Evolutionary conservation across 2,888 invertebrate genomes (phyloP), one percentile per base, ranked within the genome.

Genomic region (Drosophila subsilvestris): DNA sequence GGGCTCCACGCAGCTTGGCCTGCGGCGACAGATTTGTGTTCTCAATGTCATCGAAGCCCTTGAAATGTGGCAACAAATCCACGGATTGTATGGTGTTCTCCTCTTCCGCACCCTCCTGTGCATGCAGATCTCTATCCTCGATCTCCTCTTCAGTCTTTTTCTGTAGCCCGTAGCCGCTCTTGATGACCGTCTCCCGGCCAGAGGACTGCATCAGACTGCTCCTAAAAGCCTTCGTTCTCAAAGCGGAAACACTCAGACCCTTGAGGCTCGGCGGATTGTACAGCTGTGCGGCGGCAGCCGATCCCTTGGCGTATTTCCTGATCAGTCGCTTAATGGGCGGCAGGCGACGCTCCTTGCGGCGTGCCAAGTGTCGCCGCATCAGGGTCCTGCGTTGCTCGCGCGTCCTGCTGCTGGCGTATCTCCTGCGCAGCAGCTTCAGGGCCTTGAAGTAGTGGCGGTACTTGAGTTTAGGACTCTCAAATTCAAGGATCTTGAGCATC

Each of bases 241-340:
- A 50, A 3, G 79, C 74, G 1, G 74, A 62, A 0, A 83, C 79
- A 47, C 82, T 87, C 5, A 90, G 62, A 1, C 76, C 75, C 72
- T 86, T 90, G 3, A 90, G 75, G 5, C 89, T 78, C 32, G 75
- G 66, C 0, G 88, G 89, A 79, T 75, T 86, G 10, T 57, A 51
- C 1, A 56, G 32, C 9, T 25, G 25, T 7, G 50, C 4, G 48
- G 62, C 32, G 5, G 50, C 43, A 2, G 48, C 12, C 20, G 57
- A 22, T 22, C 8, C 37, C n/a, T 37, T 5, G 37, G 37, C 48
- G 48, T 71, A 80, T 32, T 85, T 74, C 60, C 85, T 86, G 4
- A 76, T 76, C 9, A 79, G 80, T 14, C 87, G 74, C 65, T 89
- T 90, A 18, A 89, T 89, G 3, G 89, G 63, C 0, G 90, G 90